Evolutionary conservation across 2,113 vertebrate genomes (phyloP).

Genomic region (Caloenas nicobarica): DNA sequence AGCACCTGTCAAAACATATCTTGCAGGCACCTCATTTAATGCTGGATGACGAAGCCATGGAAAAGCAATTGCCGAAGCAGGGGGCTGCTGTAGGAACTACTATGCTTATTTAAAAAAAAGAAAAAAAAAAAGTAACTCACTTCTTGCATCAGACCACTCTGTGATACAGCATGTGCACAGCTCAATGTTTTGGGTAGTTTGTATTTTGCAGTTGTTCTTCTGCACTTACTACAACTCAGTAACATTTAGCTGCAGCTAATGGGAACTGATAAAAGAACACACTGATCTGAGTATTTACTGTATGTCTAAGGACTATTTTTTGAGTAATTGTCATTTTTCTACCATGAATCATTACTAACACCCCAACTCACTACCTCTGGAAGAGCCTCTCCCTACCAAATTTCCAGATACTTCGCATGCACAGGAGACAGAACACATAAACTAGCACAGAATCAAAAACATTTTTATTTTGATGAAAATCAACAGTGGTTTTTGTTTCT

Average conservation of each 20-base stretch:
- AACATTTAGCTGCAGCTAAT: not conserved
- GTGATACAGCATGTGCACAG: not conserved
- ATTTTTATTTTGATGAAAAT: not conserved
- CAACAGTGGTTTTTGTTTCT: not conserved
- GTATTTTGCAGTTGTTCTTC: not conserved
- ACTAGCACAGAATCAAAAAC: not conserved
- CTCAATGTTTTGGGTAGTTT: not conserved
- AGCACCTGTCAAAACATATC: slow-evolving; percentile 54
- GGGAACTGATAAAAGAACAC: not conserved
- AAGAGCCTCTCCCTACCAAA: not conserved
- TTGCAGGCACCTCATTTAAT: slow-evolving; percentile 9
- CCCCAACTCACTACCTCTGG: not conserved
- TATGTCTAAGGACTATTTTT: not conserved
- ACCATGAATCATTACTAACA: not conserved
- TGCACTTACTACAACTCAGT: not conserved
- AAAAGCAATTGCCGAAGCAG: slow-evolving; percentile 29
- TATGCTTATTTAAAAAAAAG: not conserved
- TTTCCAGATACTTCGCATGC: not conserved
- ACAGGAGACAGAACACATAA: not conserved
- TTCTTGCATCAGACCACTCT: not conserved
- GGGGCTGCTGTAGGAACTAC: not conserved
- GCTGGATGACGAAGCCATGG: slow-evolving; percentile 23
- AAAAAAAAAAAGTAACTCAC: not conserved
- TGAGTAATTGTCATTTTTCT: not conserved
- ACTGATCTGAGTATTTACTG: not conserved